Base-by-base conservation (phyloP, 2,113 vertebrate species). In the Channa argus region DNA sequence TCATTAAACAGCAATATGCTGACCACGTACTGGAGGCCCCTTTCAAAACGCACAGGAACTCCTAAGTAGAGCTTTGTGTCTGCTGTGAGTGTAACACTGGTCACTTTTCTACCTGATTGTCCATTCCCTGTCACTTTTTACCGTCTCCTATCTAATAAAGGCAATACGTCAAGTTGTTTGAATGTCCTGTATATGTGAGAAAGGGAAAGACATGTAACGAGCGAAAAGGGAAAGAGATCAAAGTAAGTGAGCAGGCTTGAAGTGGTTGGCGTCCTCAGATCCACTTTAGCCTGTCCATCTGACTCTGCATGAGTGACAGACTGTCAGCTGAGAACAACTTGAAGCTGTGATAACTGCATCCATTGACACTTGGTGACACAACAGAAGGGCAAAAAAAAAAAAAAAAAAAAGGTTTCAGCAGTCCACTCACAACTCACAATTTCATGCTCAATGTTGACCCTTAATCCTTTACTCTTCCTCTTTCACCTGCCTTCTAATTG, bases 1-100 rank as follows among this genome's bases (percentile, higher is more conserved):
- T 53, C 74, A 72, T 79, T 86, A 69, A 83, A 66, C 59, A 63
- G 55, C 66, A 76, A 74, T 77, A 38, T 84, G 82, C 88, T 88
- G 78, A 87, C 84, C 63, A 34, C 77, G 71, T 56, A 83, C 14
- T 73, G 44, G 54, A 34, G 41, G 15, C 65, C 49, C 71, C 68
- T 77, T 59, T 68, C 65, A 84, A 66, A 39, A 41, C 76, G 67
- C 67, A 82, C 54, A 72, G 8, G 60, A 53, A 62, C 44, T 73
- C 67, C 66, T 86, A 81, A 86, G 49, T 33, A 34, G 78, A 38
- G 56, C 43, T 67, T 59, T 60, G 81, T 76, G 54, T 80, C 24
- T 4, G 24, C 24, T 24, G 24, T 24, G 11, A 49, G 69, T 55
- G 43, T 36, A 75, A 49, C 33, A 24, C 34, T 52, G 11, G 24